A percentile compares a stretch with the other conserved stretches of the same genome.
Conservation (phyloP, 1,140 invertebrate species). For the Hydropsyche tenuis region DNA sequence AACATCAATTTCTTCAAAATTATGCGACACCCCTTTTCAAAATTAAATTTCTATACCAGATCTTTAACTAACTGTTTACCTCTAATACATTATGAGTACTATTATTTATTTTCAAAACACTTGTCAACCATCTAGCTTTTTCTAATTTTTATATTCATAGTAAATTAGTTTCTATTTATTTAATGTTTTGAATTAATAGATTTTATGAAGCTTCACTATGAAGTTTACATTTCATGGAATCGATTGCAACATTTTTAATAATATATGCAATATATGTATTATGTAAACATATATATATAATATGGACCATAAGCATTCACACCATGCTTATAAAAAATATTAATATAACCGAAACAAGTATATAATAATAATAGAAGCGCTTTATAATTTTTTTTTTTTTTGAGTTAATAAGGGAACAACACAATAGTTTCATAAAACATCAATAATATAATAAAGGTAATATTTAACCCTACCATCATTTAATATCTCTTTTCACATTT, state of each 20-base stretch:
- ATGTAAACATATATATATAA: background rate
- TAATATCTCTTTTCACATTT: conserved; percentile 16
- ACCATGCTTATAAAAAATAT: background rate
- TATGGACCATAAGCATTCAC: conserved; percentile 22
- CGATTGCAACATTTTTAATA: background rate
- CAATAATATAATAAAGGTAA: conserved; percentile 3
- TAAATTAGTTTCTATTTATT: conserved; percentile 8
- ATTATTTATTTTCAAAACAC: conserved; percentile 11
- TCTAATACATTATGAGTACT: conserved; percentile 15
- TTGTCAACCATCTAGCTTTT: conserved; percentile 11
- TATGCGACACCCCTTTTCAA: too few species aligned
- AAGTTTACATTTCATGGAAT: background rate
- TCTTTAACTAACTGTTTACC: conserved; percentile 9
- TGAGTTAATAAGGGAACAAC: too few species aligned
- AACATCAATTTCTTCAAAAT: too few species aligned
- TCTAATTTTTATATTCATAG: conserved; percentile 13
- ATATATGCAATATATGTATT: too few species aligned
- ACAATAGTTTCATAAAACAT: background rate
- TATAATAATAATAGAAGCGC: background rate
- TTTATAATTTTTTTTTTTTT: too few species aligned
- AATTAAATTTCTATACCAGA: background rate
- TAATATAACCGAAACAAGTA: background rate
- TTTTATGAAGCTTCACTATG: background rate
- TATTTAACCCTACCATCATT: background rate
- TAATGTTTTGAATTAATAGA: background rate